phyloP scores from a whole-genome alignment of 2,888 invertebrate species.

The Phragmatobia fuliginosa region DNA sequence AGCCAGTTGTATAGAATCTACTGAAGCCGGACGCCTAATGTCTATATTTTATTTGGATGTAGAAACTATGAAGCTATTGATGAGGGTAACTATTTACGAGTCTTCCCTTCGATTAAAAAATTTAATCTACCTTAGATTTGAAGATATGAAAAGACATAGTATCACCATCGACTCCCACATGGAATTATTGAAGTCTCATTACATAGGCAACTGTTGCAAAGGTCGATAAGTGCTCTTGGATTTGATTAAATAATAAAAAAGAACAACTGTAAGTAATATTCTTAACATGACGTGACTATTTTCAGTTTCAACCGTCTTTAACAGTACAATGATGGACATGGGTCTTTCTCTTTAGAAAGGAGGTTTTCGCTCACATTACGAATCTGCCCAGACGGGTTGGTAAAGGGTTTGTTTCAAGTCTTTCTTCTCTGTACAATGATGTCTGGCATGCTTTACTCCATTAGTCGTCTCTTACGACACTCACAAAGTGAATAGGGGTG shows the following conservation, averaged over 20 bases:
- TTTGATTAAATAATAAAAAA: slow-evolving; percentile 47
- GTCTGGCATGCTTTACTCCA: background rate
- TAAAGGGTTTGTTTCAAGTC: no score
- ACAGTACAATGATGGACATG: no score
- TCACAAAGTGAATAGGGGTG: no score
- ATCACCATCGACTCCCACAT: slow-evolving; percentile 18
- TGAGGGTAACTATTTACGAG: slow-evolving; percentile 78
- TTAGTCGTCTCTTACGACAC: no score
- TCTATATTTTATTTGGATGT: slow-evolving; percentile 90
- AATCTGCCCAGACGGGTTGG: no score
- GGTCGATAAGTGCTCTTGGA: slow-evolving; percentile 39
- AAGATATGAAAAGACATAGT: background rate
- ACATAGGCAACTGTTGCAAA: slow-evolving; percentile 32
- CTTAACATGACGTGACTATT: slow-evolving; percentile 24
- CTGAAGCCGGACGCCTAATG: slow-evolving; percentile 89
- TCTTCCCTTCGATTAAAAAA: background rate
- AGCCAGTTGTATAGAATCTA: slow-evolving; percentile 87
- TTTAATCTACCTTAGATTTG: no score
- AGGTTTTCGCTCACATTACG: no score
- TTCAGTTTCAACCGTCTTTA: slow-evolving; percentile 14
- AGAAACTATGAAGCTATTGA: slow-evolving; percentile 91
- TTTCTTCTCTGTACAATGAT: no score
- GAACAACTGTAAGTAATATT: slow-evolving; percentile 23
- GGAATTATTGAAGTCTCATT: slow-evolving; percentile 35
- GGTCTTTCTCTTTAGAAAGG: no score